Percentiles rank a stretch among this genome's conserved stretches.
These are phyloP conservation scores for Crotalus horridus DNA, from an alignment of 2,113 vertebrate genomes.

Conservation along the genomic window DNA sequence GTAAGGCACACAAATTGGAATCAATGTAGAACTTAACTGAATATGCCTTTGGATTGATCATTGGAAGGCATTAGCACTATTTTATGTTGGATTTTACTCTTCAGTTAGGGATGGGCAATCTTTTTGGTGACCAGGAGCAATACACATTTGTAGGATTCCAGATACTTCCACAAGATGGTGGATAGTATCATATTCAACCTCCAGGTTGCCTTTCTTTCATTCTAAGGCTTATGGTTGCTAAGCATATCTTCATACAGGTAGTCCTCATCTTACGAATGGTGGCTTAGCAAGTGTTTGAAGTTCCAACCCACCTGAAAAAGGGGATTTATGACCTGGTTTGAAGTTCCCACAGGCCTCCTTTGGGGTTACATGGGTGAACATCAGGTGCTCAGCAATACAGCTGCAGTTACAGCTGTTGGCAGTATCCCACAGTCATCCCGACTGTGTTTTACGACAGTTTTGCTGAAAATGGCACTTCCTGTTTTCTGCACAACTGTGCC, in stretches of 20 bases:
- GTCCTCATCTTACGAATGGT: neutral
- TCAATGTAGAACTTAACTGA: neutral
- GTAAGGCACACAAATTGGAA: neutral
- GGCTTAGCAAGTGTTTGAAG: neutral
- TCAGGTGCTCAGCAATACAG: neutral
- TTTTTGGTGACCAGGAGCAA: neutral
- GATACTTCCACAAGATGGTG: neutral
- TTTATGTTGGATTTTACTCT: neutral
- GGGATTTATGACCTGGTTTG: neutral
- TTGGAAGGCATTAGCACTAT: neutral
- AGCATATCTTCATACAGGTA: neutral
- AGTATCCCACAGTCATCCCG: neutral
- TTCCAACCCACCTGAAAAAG: neutral
- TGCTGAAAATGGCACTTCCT: neutral
- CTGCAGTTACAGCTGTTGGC: neutral
- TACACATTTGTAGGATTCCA: neutral
- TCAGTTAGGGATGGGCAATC: neutral
- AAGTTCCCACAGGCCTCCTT: neutral
- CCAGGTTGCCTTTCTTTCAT: neutral
- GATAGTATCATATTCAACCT: neutral
- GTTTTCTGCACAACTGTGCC: neutral
- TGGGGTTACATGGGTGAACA: neutral
- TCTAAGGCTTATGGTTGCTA: neutral
- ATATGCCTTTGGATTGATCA: neutral
- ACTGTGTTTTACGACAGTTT: neutral